Percentiles rank a stretch among this genome's conserved stretches.
These are phyloP conservation scores for Cataglyphis hispanica DNA, from an alignment of 1,140 invertebrate species.

Conservation along the genomic window DNA sequence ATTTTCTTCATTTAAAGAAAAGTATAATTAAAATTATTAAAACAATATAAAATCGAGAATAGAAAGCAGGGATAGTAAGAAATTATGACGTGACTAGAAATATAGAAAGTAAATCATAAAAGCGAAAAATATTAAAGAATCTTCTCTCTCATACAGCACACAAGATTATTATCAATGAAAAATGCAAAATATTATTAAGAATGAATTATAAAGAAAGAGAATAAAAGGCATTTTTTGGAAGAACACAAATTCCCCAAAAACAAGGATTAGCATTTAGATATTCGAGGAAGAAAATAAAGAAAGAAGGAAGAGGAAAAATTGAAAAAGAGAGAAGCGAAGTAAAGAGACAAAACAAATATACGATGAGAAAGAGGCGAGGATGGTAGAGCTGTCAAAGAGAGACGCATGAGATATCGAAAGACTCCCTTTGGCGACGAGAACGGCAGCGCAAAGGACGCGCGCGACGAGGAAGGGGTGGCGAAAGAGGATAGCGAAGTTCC, in stretches of 20 bases:
- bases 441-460: slow-evolving; percentile 50
- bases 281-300: slow-evolving; percentile 46
- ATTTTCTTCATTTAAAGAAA: background rate
- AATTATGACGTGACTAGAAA: background rate
- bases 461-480: slow-evolving; percentile 55
- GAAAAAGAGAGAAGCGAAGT: slow-evolving; percentile 4
- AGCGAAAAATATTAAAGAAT: background rate
- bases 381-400: slow-evolving; percentile 41
- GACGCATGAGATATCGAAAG: slow-evolving; percentile 51
- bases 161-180: background rate
- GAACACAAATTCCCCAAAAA: slow-evolving; percentile 4
- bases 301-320: background rate
- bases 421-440: slow-evolving; percentile 53
- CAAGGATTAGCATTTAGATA: slow-evolving; percentile 28
- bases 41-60: background rate
- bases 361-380: slow-evolving; percentile 31
- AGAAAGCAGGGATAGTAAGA: background rate
- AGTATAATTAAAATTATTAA: slow-evolving; percentile 13
- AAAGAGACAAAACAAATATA: slow-evolving; percentile 58
- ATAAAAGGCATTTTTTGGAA: background rate
- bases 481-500: slow-evolving; percentile 69
- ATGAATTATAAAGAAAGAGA: background rate
- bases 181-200: slow-evolving; percentile 7
- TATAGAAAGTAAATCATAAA: background rate
- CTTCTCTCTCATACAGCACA: too few relatives aligned